Conservation (phyloP, 2,888 invertebrate genomes). For the Sarcophaga caerulescens region DNA sequence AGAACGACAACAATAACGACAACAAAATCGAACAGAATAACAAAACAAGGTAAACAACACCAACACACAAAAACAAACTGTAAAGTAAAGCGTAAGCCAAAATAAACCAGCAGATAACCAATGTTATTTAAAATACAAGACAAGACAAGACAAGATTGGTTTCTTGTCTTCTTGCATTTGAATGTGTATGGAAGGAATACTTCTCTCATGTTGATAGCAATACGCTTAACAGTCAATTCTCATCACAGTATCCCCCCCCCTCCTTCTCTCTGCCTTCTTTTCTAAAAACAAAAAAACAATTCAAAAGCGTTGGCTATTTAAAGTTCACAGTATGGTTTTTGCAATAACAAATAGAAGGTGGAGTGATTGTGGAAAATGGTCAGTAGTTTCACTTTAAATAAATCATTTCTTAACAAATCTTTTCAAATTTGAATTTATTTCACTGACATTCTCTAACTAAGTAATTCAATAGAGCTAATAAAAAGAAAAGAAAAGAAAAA, state of each 20-base stretch:
- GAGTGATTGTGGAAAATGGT: too few species aligned
- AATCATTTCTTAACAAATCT: neutral
- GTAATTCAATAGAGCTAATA: too few species aligned
- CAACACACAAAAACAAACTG: neutral
- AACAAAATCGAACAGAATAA: neutral
- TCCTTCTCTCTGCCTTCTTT: neutral
- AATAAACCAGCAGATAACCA: slow-evolving; percentile 23
- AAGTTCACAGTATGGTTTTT: neutral
- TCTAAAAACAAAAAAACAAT: slow-evolving; percentile 6
- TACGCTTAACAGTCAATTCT: slow-evolving; percentile 16
- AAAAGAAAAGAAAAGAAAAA: too few species aligned
- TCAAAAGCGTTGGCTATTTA: slow-evolving; percentile 37
- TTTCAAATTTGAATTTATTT: too few species aligned
- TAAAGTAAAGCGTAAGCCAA: slow-evolving; percentile 4
- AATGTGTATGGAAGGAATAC: too few species aligned
- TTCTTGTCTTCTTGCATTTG: too few species aligned
- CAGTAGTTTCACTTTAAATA: neutral
- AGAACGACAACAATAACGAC: neutral
- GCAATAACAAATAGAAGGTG: neutral
- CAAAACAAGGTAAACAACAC: neutral
- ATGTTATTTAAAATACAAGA: slow-evolving; percentile 35
- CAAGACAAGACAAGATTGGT: too few species aligned
- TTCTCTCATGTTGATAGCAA: neutral
- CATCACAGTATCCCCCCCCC: neutral
- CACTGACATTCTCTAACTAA: too few species aligned